phyloP scores from a whole-genome alignment of 1,140 invertebrate genomes.

The Drosophila arawakana region DNA sequence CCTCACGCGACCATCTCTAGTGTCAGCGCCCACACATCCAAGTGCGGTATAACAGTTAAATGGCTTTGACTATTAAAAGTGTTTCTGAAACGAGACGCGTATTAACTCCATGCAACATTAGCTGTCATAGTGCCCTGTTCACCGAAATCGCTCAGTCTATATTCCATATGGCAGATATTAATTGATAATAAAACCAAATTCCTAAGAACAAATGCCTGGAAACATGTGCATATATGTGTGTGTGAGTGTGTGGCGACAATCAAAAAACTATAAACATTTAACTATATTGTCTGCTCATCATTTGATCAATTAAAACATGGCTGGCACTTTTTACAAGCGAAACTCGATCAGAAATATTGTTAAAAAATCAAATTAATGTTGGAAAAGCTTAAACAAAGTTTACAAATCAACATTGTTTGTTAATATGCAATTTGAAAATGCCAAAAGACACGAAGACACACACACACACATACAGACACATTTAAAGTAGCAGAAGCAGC shows the following conservation, averaged over 20 bases:
- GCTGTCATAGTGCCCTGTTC: background rate
- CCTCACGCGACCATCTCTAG: too few species aligned
- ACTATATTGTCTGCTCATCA: background rate
- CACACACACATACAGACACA: slow-evolving; percentile 1
- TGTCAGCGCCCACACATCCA: background rate
- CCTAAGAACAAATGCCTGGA: background rate
- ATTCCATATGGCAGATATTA: slow-evolving; percentile 11
- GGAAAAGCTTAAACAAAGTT: slow-evolving; percentile 19
- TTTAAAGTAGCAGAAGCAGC: slow-evolving; percentile 27
- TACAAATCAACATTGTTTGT: slow-evolving; percentile 12
- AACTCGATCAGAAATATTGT: slow-evolving; percentile 24
- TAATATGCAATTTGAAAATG: slow-evolving; percentile 36
- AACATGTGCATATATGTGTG: background rate
- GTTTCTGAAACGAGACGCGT: too few species aligned
- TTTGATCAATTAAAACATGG: slow-evolving; percentile 6
- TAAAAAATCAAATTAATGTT: slow-evolving; percentile 1
- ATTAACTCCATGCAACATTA: background rate
- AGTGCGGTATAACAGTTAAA: background rate
- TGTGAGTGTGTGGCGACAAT: background rate
- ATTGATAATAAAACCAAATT: slow-evolving; percentile 3
- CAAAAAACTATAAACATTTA: background rate
- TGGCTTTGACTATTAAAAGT: background rate
- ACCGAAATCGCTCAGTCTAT: background rate
- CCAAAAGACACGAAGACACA: slow-evolving; percentile 35
- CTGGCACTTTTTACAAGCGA: background rate